Evolutionary conservation across 1,140 invertebrate genomes (phyloP), one percentile per base, ranked within the genome.

Genomic region (Eulimnadia texana): DNA sequence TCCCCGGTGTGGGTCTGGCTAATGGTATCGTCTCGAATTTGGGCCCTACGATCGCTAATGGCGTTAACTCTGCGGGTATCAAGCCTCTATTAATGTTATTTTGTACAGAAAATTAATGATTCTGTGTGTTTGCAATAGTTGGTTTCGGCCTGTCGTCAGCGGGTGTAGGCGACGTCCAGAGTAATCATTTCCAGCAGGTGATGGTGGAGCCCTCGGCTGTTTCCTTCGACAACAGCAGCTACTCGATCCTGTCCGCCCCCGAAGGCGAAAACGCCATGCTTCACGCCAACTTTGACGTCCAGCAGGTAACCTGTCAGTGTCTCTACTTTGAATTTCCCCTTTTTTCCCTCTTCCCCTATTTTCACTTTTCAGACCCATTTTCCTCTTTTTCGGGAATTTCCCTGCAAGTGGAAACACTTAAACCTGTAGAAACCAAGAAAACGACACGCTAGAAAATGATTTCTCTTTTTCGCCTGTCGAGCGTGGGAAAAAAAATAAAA

Each of bases 161-260:
- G 16, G 55, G 55, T 28, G 22, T 33, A 33, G 28, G 10, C 13
- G 55, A 33, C 33, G 55, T 20, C 22, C 55, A 27, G 27, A 57
- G n/a, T 27, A 57, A 33, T 33, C 55, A 57, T 33, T 57, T 29
- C 55, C 27, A 57, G 22, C 55, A 27, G 28, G 55, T 57, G 55
- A 57, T 57, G 55, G 33, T 57, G 55, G 55, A 57, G 55, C 55
- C 23, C 10, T 27, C 55, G 55, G 55, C 24, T 28, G 55, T 57
- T 20, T 33, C 27, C 25, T 57, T 57, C 29, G 55, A 51, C 50
- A 61, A 27, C 47, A 60, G 50, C 23, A 53, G 53, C 22, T 61
- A 52, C 50, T 57, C 55, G 33, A 57, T 57, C 25, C 22, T 57
- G 27, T 57, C 27, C 55, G 27, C 25, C 55, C 25, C 11, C 55